Conservation (phyloP, 2,888 invertebrate genomes). For the Chirona hameri region DNA sequence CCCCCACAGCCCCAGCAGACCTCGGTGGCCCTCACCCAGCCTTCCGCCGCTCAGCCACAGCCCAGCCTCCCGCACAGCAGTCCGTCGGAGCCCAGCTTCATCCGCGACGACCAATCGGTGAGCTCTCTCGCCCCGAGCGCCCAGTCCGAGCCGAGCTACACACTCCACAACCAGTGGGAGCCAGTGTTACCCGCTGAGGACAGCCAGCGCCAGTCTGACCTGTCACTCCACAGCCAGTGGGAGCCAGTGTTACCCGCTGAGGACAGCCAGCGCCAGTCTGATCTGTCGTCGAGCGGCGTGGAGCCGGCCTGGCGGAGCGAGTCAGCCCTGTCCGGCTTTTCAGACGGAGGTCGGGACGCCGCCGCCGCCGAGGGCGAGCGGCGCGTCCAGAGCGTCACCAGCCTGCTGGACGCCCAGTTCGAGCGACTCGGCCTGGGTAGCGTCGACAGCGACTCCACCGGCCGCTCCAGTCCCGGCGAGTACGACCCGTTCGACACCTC, state of each 20-base stretch:
- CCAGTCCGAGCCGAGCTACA: not conserved
- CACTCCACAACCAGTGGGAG: not conserved
- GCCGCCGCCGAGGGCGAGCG: not conserved
- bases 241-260: not conserved
- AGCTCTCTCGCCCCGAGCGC: too few species aligned
- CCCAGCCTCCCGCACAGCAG: too few species aligned
- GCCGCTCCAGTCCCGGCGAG: not conserved
- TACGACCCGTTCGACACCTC: constrained; percentile 67
- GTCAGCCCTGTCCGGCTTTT: not conserved
- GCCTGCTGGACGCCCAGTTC: not conserved
- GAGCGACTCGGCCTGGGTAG: not conserved
- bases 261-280: not conserved
- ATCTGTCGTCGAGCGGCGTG: not conserved
- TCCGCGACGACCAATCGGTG: too few species aligned
- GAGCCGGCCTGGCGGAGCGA: not conserved
- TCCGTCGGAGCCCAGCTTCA: too few species aligned
- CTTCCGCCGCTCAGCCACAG: too few species aligned
- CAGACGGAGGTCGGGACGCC: not conserved
- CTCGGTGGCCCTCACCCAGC: not conserved
- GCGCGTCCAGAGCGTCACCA: not conserved
- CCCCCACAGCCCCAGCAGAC: not conserved
- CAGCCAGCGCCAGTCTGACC: not conserved
- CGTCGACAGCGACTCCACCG: too few species aligned
- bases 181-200: not conserved
- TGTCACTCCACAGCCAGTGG: not conserved